Evolutionary conservation across 1,140 invertebrate species (phyloP).

Genomic region (Drosophila chauvacae): DNA sequence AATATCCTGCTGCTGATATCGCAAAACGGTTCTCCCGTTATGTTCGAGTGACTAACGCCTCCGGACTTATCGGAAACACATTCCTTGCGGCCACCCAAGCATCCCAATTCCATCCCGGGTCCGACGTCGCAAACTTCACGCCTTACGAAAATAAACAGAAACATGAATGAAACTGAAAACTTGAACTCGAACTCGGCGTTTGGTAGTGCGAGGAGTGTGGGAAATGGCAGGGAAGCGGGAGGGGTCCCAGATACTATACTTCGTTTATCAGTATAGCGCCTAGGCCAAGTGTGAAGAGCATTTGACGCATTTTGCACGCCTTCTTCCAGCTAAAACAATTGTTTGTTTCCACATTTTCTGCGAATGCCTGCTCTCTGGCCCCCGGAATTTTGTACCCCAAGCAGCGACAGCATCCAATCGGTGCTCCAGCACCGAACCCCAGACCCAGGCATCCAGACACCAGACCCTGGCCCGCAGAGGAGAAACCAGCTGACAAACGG

Average conservation of each 20-base stretch:
- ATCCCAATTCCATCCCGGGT: constrained; percentile 54
- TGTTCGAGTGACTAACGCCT: constrained; percentile 38
- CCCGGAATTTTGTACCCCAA: constrained; percentile 71
- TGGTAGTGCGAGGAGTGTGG: constrained; percentile 5
- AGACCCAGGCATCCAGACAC: constrained; percentile 16
- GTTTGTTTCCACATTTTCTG: constrained; percentile 76
- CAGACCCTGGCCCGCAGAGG: constrained; percentile 15
- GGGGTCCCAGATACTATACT: constrained; percentile 14
- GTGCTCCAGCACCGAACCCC: constrained; percentile 8
- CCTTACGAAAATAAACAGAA: constrained; percentile 72
- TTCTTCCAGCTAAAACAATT: constrained; percentile 77
- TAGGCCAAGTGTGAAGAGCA: constrained; percentile 65
- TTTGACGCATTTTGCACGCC: constrained; percentile 67
- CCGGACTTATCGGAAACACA: constrained; percentile 56
- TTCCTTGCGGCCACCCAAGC: constrained; percentile 71
- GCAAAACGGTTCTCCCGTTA: constrained; percentile 37
- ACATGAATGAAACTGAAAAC: constrained; percentile 58
- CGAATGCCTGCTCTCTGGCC: constrained; percentile 50
- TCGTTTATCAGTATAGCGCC: constrained; percentile 43
- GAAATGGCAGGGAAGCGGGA: neutral
- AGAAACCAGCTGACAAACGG: constrained; percentile 76
- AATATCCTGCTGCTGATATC: constrained; percentile 10
- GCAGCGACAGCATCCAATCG: constrained; percentile 59
- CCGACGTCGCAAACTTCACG: constrained; percentile 52
- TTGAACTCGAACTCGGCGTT: constrained; percentile 20